Conservation (phyloP, 2,113 vertebrate genomes). For the Amphilophus citrinellus region DNA sequence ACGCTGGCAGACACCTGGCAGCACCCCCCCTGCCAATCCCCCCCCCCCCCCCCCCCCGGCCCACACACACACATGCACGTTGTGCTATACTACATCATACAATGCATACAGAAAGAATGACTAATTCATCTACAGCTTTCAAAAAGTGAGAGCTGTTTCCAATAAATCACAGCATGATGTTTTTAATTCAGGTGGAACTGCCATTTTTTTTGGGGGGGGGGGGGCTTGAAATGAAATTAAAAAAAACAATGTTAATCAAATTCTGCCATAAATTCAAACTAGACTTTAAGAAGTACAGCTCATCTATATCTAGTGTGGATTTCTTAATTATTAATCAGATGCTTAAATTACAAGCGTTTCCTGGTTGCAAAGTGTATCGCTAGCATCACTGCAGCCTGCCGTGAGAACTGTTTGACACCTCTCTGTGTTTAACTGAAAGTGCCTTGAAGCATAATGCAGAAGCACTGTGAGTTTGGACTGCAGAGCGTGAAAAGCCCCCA, state of each 20-base stretch:
- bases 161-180: constrained; percentile 62
- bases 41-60: not conserved
- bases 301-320: not conserved
- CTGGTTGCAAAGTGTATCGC: not conserved
- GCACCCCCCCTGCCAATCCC: not conserved
- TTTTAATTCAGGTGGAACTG: constrained; percentile 7
- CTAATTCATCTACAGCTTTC: constrained; percentile 34
- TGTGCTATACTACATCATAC: not conserved
- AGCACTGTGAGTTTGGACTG: not conserved
- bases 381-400: not conserved
- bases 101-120: constrained; percentile 19
- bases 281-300: accelerated
- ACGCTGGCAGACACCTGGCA: constrained; percentile 15
- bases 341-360: not conserved
- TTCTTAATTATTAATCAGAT: not conserved
- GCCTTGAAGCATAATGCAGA: not conserved
- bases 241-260: not conserved
- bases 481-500: constrained; percentile 50
- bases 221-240: not conserved
- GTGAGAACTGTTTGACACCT: constrained; percentile 65
- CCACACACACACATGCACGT: not conserved
- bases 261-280: not conserved
- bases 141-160: constrained; percentile 48
- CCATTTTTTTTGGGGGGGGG: not conserved
- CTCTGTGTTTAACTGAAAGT: constrained; percentile 19